Conservation (phyloP, 2,113 vertebrate species). For the Asarcornis scutulata region DNA sequence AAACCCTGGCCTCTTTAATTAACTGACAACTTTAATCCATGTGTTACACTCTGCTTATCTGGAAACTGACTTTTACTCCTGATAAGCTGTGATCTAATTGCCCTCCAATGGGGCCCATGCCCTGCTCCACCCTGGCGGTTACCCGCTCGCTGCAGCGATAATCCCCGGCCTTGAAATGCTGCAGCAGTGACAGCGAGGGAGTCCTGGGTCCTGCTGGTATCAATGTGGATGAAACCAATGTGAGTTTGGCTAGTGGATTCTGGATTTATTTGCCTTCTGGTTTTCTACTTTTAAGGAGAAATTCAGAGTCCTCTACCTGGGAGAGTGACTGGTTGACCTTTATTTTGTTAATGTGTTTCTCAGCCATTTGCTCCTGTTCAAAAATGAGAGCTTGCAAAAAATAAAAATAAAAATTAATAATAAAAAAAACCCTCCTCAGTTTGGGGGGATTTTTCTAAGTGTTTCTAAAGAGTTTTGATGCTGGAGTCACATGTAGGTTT, state of each 20-base stretch:
- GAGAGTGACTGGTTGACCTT: not conserved
- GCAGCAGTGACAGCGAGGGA: not conserved
- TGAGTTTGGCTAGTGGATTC: not conserved
- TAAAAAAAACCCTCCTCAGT: no score
- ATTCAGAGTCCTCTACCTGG: not conserved
- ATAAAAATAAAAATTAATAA: no score
- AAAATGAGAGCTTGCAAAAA: not conserved
- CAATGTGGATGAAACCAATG: not conserved
- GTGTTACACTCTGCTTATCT: not conserved
- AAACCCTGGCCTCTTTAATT: not conserved
- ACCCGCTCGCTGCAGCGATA: rapidly evolving
- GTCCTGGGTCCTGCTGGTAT: not conserved
- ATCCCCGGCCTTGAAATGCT: not conserved
- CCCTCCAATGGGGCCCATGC: rapidly evolving
- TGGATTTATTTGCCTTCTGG: not conserved
- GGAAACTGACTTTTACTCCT: constrained; percentile 1
- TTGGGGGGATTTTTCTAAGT: not conserved
- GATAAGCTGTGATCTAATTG: not conserved
- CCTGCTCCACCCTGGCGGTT: not conserved
- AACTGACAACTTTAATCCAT: not conserved
- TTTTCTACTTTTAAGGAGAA: not conserved
- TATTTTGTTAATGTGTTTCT: not conserved
- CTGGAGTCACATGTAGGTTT: not conserved
- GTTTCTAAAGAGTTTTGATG: not conserved
- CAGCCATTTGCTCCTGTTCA: not conserved